Evolutionary conservation across 2,113 vertebrate genomes (phyloP).

Genomic region (Aptenodytes forsteri): DNA sequence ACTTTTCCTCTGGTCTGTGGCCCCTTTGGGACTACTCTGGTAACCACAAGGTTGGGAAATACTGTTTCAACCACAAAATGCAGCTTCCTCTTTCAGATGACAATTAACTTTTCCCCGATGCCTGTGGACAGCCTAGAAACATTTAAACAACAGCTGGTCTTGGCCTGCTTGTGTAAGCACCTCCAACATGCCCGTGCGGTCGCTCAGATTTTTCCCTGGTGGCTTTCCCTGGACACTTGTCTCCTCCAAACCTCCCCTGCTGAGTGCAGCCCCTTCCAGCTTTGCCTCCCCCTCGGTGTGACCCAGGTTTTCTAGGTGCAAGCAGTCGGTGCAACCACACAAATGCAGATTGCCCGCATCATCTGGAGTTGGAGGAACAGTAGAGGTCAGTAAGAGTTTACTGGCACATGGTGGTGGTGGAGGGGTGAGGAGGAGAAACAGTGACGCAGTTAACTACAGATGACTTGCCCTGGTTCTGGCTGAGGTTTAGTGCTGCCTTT

Average conservation of each 20-base stretch:
- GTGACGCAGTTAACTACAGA: background rate
- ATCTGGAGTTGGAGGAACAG: background rate
- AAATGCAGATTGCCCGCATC: background rate
- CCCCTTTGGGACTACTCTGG: background rate
- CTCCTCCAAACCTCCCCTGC: background rate
- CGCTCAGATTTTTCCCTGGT: background rate
- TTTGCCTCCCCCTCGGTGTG: background rate
- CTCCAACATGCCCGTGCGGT: fast-evolving
- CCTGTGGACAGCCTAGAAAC: background rate
- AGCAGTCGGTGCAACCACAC: background rate
- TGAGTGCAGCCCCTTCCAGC: background rate
- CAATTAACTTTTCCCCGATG: background rate
- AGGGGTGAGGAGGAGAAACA: background rate
- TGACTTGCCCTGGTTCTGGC: background rate
- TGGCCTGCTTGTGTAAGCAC: background rate
- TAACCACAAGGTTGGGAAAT: constrained; percentile 32
- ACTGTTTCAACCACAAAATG: background rate
- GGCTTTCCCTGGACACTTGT: background rate
- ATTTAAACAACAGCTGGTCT: background rate
- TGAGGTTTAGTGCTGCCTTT: background rate
- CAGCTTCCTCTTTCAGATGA: constrained; percentile 20
- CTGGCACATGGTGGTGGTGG: background rate
- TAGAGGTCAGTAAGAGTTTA: background rate
- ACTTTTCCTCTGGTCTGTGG: background rate
- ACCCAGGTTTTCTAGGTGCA: background rate